Evolutionary conservation across 2,113 vertebrate genomes (phyloP).

Genomic region (Tenebrosternarchus preto): DNA sequence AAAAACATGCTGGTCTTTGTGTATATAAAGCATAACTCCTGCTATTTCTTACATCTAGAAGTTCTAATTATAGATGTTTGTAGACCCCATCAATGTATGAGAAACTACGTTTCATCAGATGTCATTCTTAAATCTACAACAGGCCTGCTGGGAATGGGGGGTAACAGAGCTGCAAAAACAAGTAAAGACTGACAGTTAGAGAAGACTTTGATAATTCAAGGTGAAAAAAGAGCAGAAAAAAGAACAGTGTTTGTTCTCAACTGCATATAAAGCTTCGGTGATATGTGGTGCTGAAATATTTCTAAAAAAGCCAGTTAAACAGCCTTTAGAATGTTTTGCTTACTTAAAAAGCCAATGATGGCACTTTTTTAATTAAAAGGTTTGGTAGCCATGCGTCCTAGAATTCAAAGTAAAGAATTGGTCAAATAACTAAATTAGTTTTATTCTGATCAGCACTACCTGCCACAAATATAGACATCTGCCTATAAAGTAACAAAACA

Average conservation of each 20-base stretch:
- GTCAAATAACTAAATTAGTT: too few relatives aligned
- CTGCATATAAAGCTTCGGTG: background rate
- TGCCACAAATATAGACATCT: background rate
- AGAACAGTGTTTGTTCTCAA: background rate
- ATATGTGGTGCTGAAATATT: background rate
- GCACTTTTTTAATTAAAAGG: too few relatives aligned
- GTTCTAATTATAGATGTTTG: background rate
- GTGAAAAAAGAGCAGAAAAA: background rate
- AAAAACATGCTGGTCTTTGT: too few relatives aligned
- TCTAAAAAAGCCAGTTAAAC: background rate
- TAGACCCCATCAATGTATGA: background rate
- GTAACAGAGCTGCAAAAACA: background rate
- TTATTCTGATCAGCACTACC: too few relatives aligned
- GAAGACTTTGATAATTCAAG: slow-evolving; percentile 12
- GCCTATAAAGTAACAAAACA: background rate
- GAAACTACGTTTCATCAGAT: slow-evolving; percentile 1
- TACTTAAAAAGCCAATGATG: too few relatives aligned
- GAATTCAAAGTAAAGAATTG: too few relatives aligned
- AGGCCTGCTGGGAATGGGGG: background rate
- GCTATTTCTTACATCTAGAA: background rate
- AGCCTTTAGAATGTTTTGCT: too few relatives aligned
- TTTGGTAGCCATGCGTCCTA: too few relatives aligned
- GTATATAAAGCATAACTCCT: background rate
- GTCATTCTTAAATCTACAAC: background rate
- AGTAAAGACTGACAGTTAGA: slow-evolving; percentile 6